These are phyloP conservation scores for Cataglyphis rosenhaueri DNA, from an alignment of 2,888 invertebrate genomes.

Conservation along the genomic window DNA sequence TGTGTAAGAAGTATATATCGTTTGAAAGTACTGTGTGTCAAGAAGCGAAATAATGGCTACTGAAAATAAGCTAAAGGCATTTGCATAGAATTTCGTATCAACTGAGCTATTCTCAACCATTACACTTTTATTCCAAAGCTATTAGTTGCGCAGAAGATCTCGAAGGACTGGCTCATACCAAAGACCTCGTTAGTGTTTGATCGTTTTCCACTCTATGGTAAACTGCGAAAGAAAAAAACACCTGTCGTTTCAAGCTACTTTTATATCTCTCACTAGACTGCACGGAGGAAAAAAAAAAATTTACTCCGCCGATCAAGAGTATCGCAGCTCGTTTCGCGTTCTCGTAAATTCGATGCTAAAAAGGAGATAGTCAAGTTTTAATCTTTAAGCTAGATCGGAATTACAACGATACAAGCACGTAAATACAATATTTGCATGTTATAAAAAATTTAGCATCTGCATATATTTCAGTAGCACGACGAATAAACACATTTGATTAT, in stretches of 20 bases:
- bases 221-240: conserved; percentile 52
- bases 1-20: conserved; percentile 36
- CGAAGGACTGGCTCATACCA: conserved; percentile 26
- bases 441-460: conserved; percentile 13
- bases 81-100: conserved; percentile 29
- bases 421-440: neutral
- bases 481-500: conserved; percentile 29
- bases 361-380: neutral
- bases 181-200: conserved; percentile 4
- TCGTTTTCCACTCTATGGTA: neutral
- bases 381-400: neutral
- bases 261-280: conserved; percentile 19
- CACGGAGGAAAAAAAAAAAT: conserved; percentile 59
- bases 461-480: conserved; percentile 9
- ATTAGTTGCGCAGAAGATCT: conserved; percentile 27
- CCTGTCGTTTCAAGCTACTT: conserved; percentile 36
- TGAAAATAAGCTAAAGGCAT: conserved; percentile 59
- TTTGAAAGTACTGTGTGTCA: conserved; percentile 55
- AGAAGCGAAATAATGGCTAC: conserved; percentile 72
- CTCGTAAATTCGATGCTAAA: neutral
- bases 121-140: conserved; percentile 13
- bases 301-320: conserved; percentile 20
- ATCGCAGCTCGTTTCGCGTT: conserved; percentile 2
- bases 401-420: neutral
- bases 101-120: conserved; percentile 17